These are phyloP conservation scores for Oceanodroma leucorhoa DNA, from an alignment of 2,797 vertebrate species.

Conservation along the genomic window DNA sequence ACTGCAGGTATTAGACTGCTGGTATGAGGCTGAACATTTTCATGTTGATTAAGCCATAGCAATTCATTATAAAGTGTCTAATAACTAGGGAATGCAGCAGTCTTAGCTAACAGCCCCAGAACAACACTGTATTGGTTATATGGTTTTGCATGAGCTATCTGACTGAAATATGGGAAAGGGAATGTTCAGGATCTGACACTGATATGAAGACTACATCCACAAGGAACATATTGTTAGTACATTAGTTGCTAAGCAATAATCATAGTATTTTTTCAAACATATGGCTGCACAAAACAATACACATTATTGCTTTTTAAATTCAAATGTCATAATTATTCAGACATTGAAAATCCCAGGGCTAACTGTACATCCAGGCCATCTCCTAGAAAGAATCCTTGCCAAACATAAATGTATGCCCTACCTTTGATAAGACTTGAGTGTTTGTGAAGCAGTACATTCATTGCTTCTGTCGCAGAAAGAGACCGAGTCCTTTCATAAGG, in stretches of 20 bases:
- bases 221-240: neutral
- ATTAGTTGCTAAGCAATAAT: neutral
- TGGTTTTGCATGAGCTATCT: neutral
- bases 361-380: neutral
- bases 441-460: neutral
- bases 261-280: neutral
- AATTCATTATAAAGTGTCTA: neutral
- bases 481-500: neutral
- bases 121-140: neutral
- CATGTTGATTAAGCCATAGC: neutral
- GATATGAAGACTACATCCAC: neutral
- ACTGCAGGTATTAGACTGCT: neutral
- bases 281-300: neutral
- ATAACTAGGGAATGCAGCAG: neutral
- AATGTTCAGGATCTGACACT: neutral
- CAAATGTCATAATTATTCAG: neutral
- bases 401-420: neutral
- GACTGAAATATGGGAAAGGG: neutral
- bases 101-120: neutral
- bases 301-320: neutral
- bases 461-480: neutral
- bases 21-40: neutral
- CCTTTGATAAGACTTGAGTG: neutral
- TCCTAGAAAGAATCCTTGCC: neutral
- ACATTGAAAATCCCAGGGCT: neutral